A percentile compares a stretch with the other conserved stretches of the same genome.
phyloP scores from a whole-genome alignment of 1,140 invertebrate genomes.

The Aphidius ervi region DNA sequence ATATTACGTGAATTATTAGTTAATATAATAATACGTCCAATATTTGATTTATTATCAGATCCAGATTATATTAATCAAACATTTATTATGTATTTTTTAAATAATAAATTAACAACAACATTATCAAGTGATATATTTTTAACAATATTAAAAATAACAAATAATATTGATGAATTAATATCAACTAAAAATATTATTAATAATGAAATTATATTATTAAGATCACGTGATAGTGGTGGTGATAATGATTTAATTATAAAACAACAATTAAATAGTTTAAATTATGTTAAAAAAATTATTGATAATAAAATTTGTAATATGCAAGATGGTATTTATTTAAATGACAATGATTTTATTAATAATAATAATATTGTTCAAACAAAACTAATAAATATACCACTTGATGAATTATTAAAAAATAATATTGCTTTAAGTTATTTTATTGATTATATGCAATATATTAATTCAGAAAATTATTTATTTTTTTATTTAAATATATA shows the following conservation, averaged over 20 bases:
- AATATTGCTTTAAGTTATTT: conserved; percentile 77
- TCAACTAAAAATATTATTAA: conserved; percentile 75
- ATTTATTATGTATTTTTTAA: conserved; percentile 65
- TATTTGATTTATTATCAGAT: conserved; percentile 80
- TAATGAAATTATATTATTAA: conserved; percentile 73
- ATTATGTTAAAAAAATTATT: conserved; percentile 75
- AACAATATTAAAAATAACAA: conserved; percentile 71
- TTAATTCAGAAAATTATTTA: conserved; percentile 71
- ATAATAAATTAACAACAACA: conserved; percentile 59
- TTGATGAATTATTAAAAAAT: conserved; percentile 78
- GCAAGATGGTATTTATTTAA: conserved; percentile 55
- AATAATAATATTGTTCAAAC: no score
- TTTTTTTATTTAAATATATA: conserved; percentile 83
- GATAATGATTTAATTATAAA: conserved; percentile 80
- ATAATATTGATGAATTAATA: conserved; percentile 74
- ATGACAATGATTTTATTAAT: conserved; percentile 41
- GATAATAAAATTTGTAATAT: conserved; percentile 64
- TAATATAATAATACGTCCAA: conserved; percentile 72
- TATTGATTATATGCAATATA: conserved; percentile 73
- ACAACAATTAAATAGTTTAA: conserved; percentile 83
- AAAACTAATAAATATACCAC: conserved; percentile 65
- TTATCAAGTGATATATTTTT: conserved; percentile 81
- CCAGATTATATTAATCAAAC: conserved; percentile 93
- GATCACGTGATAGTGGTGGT: conserved; percentile 78
- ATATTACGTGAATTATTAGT: conserved; percentile 79